These are phyloP conservation scores for Macroramphosus scolopax DNA, from an alignment of 2,797 vertebrate species.

Conservation along the genomic window DNA sequence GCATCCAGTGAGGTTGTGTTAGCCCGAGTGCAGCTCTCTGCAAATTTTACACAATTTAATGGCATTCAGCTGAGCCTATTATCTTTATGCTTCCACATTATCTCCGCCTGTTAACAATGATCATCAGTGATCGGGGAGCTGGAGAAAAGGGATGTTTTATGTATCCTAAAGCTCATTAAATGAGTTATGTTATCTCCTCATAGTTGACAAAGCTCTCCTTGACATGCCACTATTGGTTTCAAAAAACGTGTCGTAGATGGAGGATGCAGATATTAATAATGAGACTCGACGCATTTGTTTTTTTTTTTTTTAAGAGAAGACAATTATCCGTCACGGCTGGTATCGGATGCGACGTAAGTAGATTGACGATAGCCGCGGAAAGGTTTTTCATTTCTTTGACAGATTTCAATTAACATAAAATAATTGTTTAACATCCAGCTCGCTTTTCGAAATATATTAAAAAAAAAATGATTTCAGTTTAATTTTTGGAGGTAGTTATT, in stretches of 20 bases:
- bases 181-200: conserved; percentile 39
- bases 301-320: conserved; percentile 13
- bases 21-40: conserved; percentile 14
- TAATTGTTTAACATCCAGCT: too few species aligned
- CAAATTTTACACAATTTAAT: conserved; percentile 40
- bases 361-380: too few species aligned
- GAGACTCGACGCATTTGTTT: conserved; percentile 9
- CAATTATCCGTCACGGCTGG: conserved; percentile 6
- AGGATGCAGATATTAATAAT: conserved; percentile 15
- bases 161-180: conserved; percentile 51
- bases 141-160: conserved; percentile 47
- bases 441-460: too few species aligned
- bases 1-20: conserved; percentile 27
- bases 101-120: conserved; percentile 48
- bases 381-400: too few species aligned
- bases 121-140: conserved; percentile 40
- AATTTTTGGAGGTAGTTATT: too few species aligned
- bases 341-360: not conserved
- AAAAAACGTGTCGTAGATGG: conserved; percentile 21
- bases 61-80: conserved; percentile 50
- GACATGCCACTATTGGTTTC: conserved; percentile 26
- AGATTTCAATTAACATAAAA: too few species aligned
- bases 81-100: conserved; percentile 56
- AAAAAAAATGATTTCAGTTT: too few species aligned
- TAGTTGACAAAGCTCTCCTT: conserved; percentile 37